Base-by-base conservation (phyloP, 2,797 vertebrate genomes). In the Neosilurus hyrtlii region DNA sequence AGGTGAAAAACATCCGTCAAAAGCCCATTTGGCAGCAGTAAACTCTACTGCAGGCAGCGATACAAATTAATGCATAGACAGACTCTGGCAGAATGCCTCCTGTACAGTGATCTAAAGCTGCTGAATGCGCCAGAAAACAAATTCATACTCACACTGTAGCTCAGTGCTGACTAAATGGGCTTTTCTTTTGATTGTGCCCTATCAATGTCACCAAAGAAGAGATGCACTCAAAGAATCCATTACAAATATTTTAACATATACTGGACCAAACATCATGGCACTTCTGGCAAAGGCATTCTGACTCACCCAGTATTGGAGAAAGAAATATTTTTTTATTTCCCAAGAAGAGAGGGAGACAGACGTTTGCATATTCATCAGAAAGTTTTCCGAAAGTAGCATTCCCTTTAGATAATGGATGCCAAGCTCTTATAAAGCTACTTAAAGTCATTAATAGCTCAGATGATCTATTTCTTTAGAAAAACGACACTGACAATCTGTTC, bases 21-120 rank as follows among this genome's bases (percentile, higher is more conserved):
- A 81, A 76, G 20, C 67, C 59, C 26, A 78, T 78, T 82, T 85
- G 79, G 80, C 82, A 81, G 65, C 51, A 54, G 14, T 49, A 54
- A 35, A 57, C 49, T 68, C 65, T 62, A 52, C 10, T 35, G 2
- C 80, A 79, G 59, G 51, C 67, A 73, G 80, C 59, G 73, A 73
- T 49, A 66, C 75, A 67, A 79, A 82, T 67, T 14, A 82, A 79
- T 51, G 74, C 75, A 66, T 54, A 35, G 73, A 22, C 35, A 51
- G 84, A 51, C n/a, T 73, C 57, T 81, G 73, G 61, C 79, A 77
- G 24, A 54, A 54, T 22, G 24, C 62, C 59, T 12, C 9, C 72
- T 65, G 74, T 73, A 61, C 66, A 24, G 74, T 57, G 74, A 85
- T 72, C 63, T 62, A 72, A 85, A 79, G 75, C 67, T 79, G 84